Conservation (phyloP, 2,888 invertebrate species). For the Crematogaster levior region DNA sequence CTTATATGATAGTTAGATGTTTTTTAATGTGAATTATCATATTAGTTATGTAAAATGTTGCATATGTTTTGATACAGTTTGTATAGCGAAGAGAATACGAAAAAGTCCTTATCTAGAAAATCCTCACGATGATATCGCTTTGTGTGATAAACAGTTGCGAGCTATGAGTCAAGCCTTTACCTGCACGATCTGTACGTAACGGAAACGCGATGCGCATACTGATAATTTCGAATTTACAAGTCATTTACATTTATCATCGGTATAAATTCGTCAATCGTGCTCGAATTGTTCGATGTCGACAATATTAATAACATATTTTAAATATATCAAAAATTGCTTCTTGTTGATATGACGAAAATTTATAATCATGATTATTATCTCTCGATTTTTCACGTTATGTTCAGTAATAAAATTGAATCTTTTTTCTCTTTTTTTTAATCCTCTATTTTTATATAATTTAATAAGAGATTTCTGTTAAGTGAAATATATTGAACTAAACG, state of each 20-base stretch:
- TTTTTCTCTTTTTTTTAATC: not conserved
- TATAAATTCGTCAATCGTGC: not conserved
- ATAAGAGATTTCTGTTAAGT: not conserved
- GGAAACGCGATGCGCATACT: constrained; percentile 6
- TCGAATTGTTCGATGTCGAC: not conserved
- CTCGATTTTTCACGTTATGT: not conserved
- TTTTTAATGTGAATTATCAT: not conserved
- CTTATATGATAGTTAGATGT: not conserved
- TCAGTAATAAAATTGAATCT: not conserved
- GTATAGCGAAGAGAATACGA: not conserved
- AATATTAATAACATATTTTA: not conserved
- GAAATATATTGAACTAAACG: not conserved
- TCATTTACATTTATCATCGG: not conserved
- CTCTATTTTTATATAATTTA: not conserved
- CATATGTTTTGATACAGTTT: not conserved
- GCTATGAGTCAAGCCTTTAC: constrained; percentile 39
- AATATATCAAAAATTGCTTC: not conserved
- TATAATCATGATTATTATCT: not conserved
- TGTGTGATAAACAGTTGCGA: constrained; percentile 7
- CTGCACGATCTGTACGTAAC: constrained; percentile 6
- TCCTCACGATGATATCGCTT: constrained; percentile 23
- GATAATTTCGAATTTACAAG: constrained; percentile 1
- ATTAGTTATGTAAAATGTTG: constrained; percentile 22
- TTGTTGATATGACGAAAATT: not conserved
- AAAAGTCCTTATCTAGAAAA: constrained; percentile 38